Evolutionary conservation across 2,888 invertebrate genomes (phyloP), one percentile per base, ranked within the genome.

Genomic region (Diplolepis rosae): DNA sequence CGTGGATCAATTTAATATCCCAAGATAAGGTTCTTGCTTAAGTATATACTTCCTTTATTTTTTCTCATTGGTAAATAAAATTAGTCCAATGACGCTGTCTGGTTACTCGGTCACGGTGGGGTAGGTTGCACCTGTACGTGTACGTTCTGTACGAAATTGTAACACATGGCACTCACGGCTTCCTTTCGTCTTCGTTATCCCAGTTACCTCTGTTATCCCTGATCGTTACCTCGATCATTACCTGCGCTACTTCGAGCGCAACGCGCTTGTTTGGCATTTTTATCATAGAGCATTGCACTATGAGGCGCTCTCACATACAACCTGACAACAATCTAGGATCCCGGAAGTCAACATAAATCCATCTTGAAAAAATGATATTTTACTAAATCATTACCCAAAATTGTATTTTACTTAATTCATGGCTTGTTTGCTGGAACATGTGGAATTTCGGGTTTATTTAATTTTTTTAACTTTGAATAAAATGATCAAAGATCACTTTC

Each of bases 61-160:
- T 24, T 61, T 28, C 39, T 61, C 61, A 24, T 39, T 61, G n/a
- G 39, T 61, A 39, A 61, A 61, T 61, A 61, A 61, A 61, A 39
- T 61, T 61, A 61, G 61, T 61, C 24, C 61, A 61, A 39, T 61
- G 39, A 39, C n/a, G 61, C 72, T 65, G 69, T n/a, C 56, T 45
- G 66, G 70, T 70, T 74, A 75, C 66, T 81, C 80, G 84, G 86
- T 87, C 84, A 87, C 86, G 87, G 86, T 87, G 87, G 87, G 85
- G 87, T 86, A 87, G 83, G 82, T 85, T 84, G 81, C 85, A 86
- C 85, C 87, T 87, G 86, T 86, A 75, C 66, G 45, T 73, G 69
- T 70, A 76, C 51, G 45, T 72, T 74, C 67, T 71, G 70, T 75
- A 77, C 74, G 71, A 73, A 71, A 77, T 75, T 75, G 61, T 61